A percentile compares a stretch with the other conserved stretches of the same genome.
Conservation (phyloP, 2,797 vertebrate species). For the Rhynchotus rufescens region DNA sequence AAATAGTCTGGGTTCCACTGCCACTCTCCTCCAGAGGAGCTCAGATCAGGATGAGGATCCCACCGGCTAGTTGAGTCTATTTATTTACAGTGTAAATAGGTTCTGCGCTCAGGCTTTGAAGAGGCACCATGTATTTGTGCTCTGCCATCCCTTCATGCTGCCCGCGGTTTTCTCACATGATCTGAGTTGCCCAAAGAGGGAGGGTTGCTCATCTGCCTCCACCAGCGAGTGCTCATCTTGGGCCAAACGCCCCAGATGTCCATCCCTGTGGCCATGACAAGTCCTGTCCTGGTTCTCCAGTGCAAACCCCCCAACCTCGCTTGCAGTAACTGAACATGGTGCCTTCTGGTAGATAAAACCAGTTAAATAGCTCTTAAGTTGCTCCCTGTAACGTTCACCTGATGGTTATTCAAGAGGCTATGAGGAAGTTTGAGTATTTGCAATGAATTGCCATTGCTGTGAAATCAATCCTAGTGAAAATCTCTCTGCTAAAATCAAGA, state of each 20-base stretch:
- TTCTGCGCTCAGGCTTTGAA: conserved; percentile 72
- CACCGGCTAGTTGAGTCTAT: conserved; percentile 69
- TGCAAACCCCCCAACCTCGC: not conserved
- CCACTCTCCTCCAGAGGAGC: not conserved
- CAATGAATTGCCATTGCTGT: not conserved
- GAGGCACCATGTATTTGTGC: conserved; percentile 60
- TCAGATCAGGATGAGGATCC: not conserved
- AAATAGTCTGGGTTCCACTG: not conserved
- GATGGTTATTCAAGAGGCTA: not conserved
- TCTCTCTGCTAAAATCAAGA: not conserved
- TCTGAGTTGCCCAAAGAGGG: not conserved
- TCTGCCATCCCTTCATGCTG: conserved; percentile 38
- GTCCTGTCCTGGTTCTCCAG: too few relatives aligned
- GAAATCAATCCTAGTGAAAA: not conserved
- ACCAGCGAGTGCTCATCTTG: not conserved
- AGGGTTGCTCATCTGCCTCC: conserved; percentile 18
- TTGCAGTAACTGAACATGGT: not conserved
- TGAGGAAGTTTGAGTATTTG: not conserved
- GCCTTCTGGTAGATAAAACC: not conserved
- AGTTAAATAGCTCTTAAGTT: not conserved
- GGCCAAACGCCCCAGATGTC: too few relatives aligned
- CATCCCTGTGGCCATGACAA: too few relatives aligned
- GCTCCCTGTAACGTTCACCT: not conserved
- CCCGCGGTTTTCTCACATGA: conserved; percentile 66
- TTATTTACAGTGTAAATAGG: conserved; percentile 77